A percentile compares a stretch with the other conserved stretches of the same genome.
phyloP scores from a whole-genome alignment of 1,140 invertebrate species.

The Manduca sexta region DNA sequence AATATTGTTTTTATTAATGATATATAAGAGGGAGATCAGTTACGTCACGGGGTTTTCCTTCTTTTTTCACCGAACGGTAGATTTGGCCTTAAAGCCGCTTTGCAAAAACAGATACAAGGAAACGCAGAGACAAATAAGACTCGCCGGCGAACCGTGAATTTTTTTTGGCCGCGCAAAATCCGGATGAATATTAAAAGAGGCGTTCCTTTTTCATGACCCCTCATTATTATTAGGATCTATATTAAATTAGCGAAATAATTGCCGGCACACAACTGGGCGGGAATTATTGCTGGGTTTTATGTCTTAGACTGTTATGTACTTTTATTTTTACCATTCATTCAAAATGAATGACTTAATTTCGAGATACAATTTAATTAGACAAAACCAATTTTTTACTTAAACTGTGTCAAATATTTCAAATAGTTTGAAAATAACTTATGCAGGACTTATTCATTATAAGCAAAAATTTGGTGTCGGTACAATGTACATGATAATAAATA shows the following conservation, averaged over 20 bases:
- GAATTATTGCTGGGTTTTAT: too few species aligned
- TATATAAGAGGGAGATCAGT: conserved; percentile 27
- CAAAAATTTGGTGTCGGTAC: too few species aligned
- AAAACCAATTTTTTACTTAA: too few species aligned
- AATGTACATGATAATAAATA: background rate
- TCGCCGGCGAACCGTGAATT: conserved; percentile 32
- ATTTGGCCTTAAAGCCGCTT: conserved; percentile 42
- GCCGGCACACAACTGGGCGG: background rate
- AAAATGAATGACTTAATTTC: too few species aligned
- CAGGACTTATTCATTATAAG: too few species aligned
- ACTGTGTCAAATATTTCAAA: too few species aligned
- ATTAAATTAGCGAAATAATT: conserved; percentile 12
- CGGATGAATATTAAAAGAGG: conserved; percentile 47
- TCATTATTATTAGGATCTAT: conserved; percentile 24
- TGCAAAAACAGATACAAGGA: conserved; percentile 42
- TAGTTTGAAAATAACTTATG: too few species aligned
- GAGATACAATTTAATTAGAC: too few species aligned
- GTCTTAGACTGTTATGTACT: too few species aligned
- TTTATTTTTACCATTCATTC: too few species aligned
- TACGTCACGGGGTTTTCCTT: conserved; percentile 25
- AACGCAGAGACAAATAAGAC: conserved; percentile 46
- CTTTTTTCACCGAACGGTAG: conserved; percentile 26
- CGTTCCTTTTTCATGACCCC: conserved; percentile 16
- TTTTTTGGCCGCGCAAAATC: conserved; percentile 32
- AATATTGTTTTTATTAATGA: conserved; percentile 29